These are phyloP conservation scores for Tychaedon coryphoeus DNA, from an alignment of 2,113 vertebrate species.

Conservation along the genomic window DNA sequence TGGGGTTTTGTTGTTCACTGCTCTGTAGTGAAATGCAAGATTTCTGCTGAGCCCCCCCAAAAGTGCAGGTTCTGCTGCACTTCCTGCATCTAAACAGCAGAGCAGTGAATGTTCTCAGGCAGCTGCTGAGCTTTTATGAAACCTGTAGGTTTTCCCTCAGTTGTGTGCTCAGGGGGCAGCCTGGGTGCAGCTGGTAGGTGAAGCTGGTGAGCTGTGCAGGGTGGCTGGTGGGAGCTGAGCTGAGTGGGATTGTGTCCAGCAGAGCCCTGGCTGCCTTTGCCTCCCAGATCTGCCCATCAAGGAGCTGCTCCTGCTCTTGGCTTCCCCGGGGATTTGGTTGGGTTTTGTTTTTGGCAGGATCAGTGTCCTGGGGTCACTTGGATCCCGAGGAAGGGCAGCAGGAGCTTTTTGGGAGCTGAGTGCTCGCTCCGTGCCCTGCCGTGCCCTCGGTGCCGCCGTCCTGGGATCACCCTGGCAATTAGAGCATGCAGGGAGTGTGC, in stretches of 20 bases:
- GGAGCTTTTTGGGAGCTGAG: not conserved
- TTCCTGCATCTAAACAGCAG: not conserved
- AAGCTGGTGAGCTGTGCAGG: rapidly evolving
- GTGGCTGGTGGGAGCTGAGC: not conserved
- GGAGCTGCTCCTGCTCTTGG: not conserved
- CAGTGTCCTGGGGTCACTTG: rapidly evolving
- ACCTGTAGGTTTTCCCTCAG: rapidly evolving
- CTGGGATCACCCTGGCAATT: rapidly evolving
- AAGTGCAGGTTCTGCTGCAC: not conserved
- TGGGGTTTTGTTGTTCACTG: not conserved
- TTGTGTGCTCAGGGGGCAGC: not conserved
- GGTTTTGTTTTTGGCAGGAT: not conserved
- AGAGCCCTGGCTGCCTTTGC: not conserved
- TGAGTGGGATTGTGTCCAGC: not conserved
- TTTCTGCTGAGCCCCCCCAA: not conserved
- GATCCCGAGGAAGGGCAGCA: not conserved
- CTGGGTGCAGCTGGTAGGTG: not conserved
- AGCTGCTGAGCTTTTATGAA: not conserved
- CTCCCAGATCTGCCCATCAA: rapidly evolving
- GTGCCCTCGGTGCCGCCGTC: not conserved
- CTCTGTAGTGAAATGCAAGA: not conserved
- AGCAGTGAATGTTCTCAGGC: not conserved
- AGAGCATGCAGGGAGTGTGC: rapidly evolving
- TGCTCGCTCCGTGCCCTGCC: not conserved
- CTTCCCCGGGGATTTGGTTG: not conserved